A percentile compares a stretch with the other conserved stretches of the same genome.
Conservation (phyloP, 2,113 vertebrate genomes). For the Climacteris rufus region DNA sequence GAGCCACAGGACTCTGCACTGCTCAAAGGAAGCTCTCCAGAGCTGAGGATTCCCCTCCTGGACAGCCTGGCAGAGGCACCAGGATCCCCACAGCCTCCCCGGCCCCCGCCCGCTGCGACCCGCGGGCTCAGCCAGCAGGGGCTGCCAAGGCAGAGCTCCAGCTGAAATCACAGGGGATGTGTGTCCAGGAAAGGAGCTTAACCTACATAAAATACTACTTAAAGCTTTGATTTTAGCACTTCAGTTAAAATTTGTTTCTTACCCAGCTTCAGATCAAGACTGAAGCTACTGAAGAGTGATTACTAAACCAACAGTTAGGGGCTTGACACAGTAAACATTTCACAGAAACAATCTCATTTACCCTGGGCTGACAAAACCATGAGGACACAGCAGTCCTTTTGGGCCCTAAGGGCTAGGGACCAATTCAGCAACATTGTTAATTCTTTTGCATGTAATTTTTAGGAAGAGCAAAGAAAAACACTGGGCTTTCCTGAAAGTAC, state of each 20-base stretch:
- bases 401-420: background rate
- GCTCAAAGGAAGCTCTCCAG: background rate
- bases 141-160: background rate
- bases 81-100: background rate
- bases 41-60: background rate
- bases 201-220: background rate
- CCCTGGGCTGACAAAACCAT: background rate
- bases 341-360: background rate
- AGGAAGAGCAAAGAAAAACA: background rate
- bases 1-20: background rate
- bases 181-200: background rate
- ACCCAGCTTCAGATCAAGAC: background rate
- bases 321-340: background rate
- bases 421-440: background rate
- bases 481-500: background rate
- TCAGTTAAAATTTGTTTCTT: background rate
- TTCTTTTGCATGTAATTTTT: background rate
- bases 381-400: background rate
- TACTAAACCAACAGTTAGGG: background rate
- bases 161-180: fast-evolving
- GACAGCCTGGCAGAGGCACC: fast-evolving
- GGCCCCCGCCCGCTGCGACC: background rate
- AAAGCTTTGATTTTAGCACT: background rate
- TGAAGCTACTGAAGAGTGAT: background rate
- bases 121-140: background rate